These are phyloP conservation scores for Puffinus mauretanicus DNA, from an alignment of 2,113 vertebrate genomes.

Conservation along the genomic window DNA sequence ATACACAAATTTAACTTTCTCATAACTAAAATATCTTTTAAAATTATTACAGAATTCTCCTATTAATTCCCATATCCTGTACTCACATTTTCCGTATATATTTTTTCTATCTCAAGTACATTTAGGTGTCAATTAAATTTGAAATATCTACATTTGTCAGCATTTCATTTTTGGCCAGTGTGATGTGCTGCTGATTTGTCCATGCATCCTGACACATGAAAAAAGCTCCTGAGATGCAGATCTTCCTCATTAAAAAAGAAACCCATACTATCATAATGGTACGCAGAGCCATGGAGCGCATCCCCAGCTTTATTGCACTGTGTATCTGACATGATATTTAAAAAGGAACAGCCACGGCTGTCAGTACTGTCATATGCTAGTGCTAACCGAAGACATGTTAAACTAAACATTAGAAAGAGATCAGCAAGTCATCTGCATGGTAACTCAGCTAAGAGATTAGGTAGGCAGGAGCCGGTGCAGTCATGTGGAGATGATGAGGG, in stretches of 20 bases:
- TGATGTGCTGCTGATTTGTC: slow-evolving; percentile 93
- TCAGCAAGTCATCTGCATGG: slow-evolving; percentile 74
- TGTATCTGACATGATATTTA: slow-evolving; percentile 88
- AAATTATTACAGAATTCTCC: slow-evolving; percentile 50
- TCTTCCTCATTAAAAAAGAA: slow-evolving; percentile 94
- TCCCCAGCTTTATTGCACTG: slow-evolving; percentile 70
- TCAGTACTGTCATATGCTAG: slow-evolving; percentile 81
- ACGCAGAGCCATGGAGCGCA: slow-evolving; percentile 76
- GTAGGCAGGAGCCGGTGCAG: slow-evolving; percentile 61
- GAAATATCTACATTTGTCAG: slow-evolving; percentile 99
- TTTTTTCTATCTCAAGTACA: slow-evolving; percentile 78
- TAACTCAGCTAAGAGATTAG: slow-evolving; percentile 40
- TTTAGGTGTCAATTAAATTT: slow-evolving; percentile 99
- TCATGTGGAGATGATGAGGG: slow-evolving; percentile 59
- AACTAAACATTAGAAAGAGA: slow-evolving; percentile 79
- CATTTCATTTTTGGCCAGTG: slow-evolving; percentile 87
- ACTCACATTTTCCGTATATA: slow-evolving; percentile 73
- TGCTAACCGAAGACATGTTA: slow-evolving; percentile 80
- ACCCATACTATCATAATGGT: slow-evolving; percentile 75
- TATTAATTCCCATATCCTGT: slow-evolving; percentile 74
- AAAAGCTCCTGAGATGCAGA: slow-evolving; percentile 82
- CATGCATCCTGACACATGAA: slow-evolving; percentile 86
- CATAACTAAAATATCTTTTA: not conserved
- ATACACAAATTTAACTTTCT: not conserved
- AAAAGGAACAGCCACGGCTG: slow-evolving; percentile 86